Base-by-base conservation (phyloP, 2,888 invertebrate genomes). In the Periphyllus acericola region DNA sequence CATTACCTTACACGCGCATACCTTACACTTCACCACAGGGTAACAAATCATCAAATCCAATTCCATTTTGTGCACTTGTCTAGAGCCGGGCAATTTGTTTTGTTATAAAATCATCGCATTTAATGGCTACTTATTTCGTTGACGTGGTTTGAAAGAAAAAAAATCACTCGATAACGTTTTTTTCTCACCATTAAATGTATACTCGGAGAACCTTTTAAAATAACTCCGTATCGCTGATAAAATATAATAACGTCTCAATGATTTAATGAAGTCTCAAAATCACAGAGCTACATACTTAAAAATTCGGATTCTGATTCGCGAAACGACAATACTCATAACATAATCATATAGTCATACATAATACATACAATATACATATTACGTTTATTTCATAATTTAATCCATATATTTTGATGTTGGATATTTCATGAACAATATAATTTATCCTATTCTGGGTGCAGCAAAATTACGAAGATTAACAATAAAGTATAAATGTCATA, bases 91-190 rank as follows among this genome's bases (percentile, higher is more conserved):
- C 40, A 32, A 84, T 84, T 68, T 46, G 76, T 84, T 74, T 87
- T 29, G 46, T 75, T 74, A 81, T 14, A 71, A 71, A 81, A 81
- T 87, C 82, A 87, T 87, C 40, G 55, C 29, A 8, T 81, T 82
- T 87, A 81, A 81, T 87, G 36, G 55, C 21, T 11, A 60, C 34
- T 40, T 46, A 46, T 60, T 68, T 83, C 21, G 80, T 55, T 74
- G 60, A 82, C 46, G 52, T 72, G 36, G 40, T 32, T 36, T 25
- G 9, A 3, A 4, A 72, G 52, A 83, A 83, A 68, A 72, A 83
- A 75, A 83, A 83, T 75, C 74, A 29, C n/a, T n/a, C 52, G 8
- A 55, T 40, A 81, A 68, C 55, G 25, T 74, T 52, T 72, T 81
- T 72, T 75, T n/a, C 66, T 29, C 36, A 46, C 32, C 32, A 6